Evolutionary conservation across 2,888 invertebrate genomes (phyloP), one percentile per base, ranked within the genome.

Genomic region (Hanleya hanleyi): DNA sequence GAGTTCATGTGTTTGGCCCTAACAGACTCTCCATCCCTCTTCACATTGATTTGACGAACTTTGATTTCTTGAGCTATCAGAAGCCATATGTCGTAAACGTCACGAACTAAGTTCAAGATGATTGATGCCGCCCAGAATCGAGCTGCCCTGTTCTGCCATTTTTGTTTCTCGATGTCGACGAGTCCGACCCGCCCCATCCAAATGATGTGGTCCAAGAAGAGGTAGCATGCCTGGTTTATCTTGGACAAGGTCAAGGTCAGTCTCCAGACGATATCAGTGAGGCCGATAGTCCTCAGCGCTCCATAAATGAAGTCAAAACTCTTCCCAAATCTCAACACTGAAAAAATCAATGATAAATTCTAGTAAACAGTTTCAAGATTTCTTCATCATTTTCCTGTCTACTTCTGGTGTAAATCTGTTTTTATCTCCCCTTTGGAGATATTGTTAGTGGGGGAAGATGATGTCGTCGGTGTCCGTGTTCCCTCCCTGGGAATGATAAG

Each of bases 291-390:
- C 69, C 94, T 93, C 67, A 96, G 87, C 0, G 95, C 94, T 33
- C 94, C 93, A 87, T 97, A 95, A 49, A 97, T 92, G 65, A 94
- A 93, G 84, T 97, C 97, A 61, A 96, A 86, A 88, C 95, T 96
- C 91, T 96, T 93, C 76, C 97, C 97, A 88, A 97, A 93, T 51
- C 97, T 93, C 29, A 97, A 91, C 83, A 97, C 97, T 97, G 92
- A 49, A 90, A 85, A 83, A 86, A 75, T 77, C 2, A 47, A 47
- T n/a, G n/a, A n/a, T n/a, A n/a, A n/a, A n/a, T n/a, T n/a, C n/a
- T n/a, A n/a, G n/a, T n/a, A n/a, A n/a, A n/a, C n/a, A n/a, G n/a
- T n/a, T n/a, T n/a, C n/a, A n/a, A n/a, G n/a, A n/a, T n/a, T n/a
- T n/a, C n/a, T n/a, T n/a, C n/a, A n/a, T n/a, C n/a, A n/a, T n/a